Evolutionary conservation across 2,888 invertebrate genomes (phyloP).

Genomic region (Leptura quadrifasciata): DNA sequence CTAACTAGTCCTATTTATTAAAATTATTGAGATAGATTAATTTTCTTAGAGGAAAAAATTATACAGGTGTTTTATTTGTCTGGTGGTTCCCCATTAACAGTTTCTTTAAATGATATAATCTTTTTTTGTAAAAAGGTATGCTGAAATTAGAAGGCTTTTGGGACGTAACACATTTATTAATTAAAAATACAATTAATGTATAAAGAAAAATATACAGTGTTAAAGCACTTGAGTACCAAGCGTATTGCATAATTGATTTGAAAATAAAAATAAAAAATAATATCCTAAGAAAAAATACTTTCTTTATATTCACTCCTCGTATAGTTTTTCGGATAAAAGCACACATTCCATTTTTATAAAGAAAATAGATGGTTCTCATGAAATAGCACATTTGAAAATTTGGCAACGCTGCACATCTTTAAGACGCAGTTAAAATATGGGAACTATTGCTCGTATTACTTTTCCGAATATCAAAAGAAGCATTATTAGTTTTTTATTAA

Average conservation of each 20-base stretch:
- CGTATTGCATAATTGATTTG: conserved; percentile 30
- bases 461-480: not conserved
- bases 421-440: not conserved
- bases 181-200: conserved; percentile 38
- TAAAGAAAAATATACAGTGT: conserved; percentile 50
- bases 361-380: conserved; percentile 34
- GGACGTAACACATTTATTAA: conserved; percentile 51
- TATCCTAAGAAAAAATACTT: conserved; percentile 34
- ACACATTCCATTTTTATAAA: conserved; percentile 19
- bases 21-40: no score
- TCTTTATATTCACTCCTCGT: conserved; percentile 27
- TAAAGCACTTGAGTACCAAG: conserved; percentile 51
- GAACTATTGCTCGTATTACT: not conserved
- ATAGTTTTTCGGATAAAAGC: conserved; percentile 32
- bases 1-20: no score
- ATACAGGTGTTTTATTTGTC: no score
- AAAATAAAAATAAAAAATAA: conserved; percentile 34
- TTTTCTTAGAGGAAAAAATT: no score
- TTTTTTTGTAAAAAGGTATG: not conserved
- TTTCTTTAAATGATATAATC: no score
- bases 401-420: conserved; percentile 15
- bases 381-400: conserved; percentile 9
- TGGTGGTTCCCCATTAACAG: no score
- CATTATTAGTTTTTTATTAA: not conserved
- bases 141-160: not conserved